Percentiles rank a stretch among this genome's conserved stretches.
phyloP scores from a whole-genome alignment of 2,797 vertebrate species.

The Sebastes vulpes region DNA sequence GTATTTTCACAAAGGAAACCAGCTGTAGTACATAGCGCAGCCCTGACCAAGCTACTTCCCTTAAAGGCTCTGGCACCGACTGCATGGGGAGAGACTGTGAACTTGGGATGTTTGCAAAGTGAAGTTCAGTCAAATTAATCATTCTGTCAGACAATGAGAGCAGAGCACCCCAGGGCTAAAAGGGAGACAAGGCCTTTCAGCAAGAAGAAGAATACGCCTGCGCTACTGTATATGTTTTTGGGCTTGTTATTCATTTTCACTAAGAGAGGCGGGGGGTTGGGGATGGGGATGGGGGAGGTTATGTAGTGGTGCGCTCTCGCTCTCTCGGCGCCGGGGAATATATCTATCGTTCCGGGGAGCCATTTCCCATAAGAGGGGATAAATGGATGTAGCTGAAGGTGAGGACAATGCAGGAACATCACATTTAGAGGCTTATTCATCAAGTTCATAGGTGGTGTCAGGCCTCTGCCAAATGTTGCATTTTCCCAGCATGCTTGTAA shows the following conservation, averaged over 20 bases:
- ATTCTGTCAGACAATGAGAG: constrained; percentile 88
- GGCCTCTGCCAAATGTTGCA: constrained; percentile 71
- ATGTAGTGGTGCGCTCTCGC: constrained; percentile 45
- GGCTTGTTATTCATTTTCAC: constrained; percentile 85
- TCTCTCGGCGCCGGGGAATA: constrained; percentile 60
- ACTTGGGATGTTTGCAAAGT: constrained; percentile 86
- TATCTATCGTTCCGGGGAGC: constrained; percentile 63
- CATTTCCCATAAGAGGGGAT: constrained; percentile 83
- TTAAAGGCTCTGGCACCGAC: constrained; percentile 35
- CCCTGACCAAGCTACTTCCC: constrained; percentile 28
- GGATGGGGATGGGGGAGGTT: constrained; percentile 26
- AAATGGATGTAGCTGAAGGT: constrained; percentile 84
- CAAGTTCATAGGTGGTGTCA: constrained; percentile 79
- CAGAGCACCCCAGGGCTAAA: constrained; percentile 82
- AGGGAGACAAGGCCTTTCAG: constrained; percentile 85
- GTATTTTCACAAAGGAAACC: constrained; percentile 34
- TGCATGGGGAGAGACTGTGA: constrained; percentile 65
- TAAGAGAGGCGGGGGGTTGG: constrained; percentile 31
- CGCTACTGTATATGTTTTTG: constrained; percentile 68
- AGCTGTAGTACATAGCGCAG: background rate
- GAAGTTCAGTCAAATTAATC: constrained; percentile 88
- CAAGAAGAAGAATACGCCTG: constrained; percentile 77
- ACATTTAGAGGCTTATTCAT: constrained; percentile 85
- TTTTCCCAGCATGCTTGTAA: constrained; percentile 55
- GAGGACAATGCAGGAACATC: constrained; percentile 83